Evolutionary conservation across 2,797 vertebrate genomes (phyloP), one percentile per base, ranked within the genome.

Genomic region (Silurus lanzhouensis): DNA sequence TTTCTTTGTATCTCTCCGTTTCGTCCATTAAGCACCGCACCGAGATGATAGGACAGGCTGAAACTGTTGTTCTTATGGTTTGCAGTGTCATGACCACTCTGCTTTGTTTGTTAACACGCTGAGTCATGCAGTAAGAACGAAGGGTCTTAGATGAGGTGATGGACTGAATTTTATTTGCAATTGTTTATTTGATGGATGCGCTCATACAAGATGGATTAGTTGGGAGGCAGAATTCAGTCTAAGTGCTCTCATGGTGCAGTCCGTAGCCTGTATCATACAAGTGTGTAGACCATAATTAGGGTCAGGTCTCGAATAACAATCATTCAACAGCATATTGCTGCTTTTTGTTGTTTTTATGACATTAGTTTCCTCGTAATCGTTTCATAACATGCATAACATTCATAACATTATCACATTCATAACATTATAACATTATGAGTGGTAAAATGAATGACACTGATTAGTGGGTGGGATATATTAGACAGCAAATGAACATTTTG

Each of bases 21-120:
- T 75, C 9, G 22, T 81, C 78, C 78, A 81, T 81, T 81, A 66
- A 25, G 63, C 63, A 67, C 27, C 63, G 44, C 17, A 19, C 2
- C 22, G 2, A 19, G 38, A 52, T 27, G 78, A 81, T 52, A 61
- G 78, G n/a, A 81, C 6, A 22, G 61, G 44, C 2, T 48, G 15
- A 66, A 64, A 2, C 12, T 79, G 31, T 80, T 48, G 60, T 48
- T 66, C 44, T 48, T 64, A 27, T 4, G 10, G 78, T 14, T 64
- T 52, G 78, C 0, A 38, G 14, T 52, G 38, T 66, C 57, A 46
- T 46, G 58, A n/a, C 12, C 60, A 46, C 22, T 63, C n/a, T 2
- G 13, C 15, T 80, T 48, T 10, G n/a, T 52, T 66, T 75, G 13
- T 71, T 44, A 61, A 63, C 38, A n/a, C 3, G 7, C 76, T 44